phyloP scores from a whole-genome alignment of 2,888 invertebrate genomes.

The Tachina grossa region DNA sequence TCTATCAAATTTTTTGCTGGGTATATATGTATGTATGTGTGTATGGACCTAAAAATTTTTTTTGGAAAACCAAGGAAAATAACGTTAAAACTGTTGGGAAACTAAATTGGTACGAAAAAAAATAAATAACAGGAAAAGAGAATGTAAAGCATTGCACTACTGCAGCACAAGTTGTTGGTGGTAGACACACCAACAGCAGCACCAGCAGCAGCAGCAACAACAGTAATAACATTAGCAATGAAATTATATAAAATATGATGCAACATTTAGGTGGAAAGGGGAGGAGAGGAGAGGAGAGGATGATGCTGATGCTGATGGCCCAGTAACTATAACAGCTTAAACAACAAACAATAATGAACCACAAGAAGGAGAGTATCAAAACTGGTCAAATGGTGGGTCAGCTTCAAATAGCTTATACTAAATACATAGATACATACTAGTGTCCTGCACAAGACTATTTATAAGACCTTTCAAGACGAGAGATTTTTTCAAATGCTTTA shows the following conservation, averaged over 20 bases:
- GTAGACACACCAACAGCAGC: constrained; percentile 39
- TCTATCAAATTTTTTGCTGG: too few species aligned
- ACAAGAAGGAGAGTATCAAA: constrained; percentile 46
- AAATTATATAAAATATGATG: constrained; percentile 68
- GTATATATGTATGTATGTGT: too few species aligned
- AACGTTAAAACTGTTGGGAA: constrained; percentile 17
- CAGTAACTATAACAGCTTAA: constrained; percentile 61
- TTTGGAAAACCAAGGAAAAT: neutral
- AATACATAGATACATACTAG: too few species aligned
- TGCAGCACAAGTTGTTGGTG: constrained; percentile 20
- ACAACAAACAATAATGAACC: neutral
- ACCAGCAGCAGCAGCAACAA: neutral
- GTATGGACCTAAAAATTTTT: neutral
- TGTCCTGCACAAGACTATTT: too few species aligned
- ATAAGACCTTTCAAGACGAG: too few species aligned
- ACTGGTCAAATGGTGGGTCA: constrained; percentile 34
- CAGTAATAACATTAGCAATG: constrained; percentile 36
- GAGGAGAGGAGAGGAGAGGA: neutral
- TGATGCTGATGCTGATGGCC: constrained; percentile 46
- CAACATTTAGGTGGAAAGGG: constrained; percentile 53
- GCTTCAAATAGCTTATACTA: neutral
- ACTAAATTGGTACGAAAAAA: constrained; percentile 1
- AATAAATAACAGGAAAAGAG: constrained; percentile 61
- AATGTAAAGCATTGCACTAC: constrained; percentile 33
- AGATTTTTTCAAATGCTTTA: neutral